Evolutionary conservation across 2,113 vertebrate species (phyloP).

Genomic region (Passer domesticus): DNA sequence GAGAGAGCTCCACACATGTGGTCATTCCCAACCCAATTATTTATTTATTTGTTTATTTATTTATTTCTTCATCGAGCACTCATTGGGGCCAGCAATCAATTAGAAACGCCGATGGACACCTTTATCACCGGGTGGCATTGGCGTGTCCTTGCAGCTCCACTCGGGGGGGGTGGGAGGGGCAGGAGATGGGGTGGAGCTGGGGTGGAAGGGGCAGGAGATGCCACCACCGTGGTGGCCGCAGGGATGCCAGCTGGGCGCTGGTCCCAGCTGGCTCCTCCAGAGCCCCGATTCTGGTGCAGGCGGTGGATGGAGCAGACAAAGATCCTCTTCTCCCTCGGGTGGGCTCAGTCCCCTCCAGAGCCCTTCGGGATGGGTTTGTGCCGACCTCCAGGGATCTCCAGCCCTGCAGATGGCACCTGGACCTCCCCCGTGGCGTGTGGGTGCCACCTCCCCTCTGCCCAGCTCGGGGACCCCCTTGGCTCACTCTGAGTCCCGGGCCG

Average conservation of each 20-base stretch:
- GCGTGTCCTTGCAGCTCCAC: no score
- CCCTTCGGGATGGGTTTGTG: accelerated
- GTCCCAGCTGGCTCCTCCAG: neutral
- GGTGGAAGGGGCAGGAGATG: neutral
- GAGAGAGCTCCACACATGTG: accelerated
- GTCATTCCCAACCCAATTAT: neutral
- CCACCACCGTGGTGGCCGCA: accelerated
- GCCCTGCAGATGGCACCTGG: neutral
- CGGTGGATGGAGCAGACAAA: neutral
- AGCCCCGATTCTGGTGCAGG: accelerated
- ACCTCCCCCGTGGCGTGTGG: accelerated
- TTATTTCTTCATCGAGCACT: neutral
- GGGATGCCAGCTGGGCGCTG: neutral
- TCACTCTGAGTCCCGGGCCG: accelerated
- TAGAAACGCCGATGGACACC: accelerated
- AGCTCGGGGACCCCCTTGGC: accelerated
- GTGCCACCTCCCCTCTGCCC: neutral
- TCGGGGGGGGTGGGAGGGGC: neutral
- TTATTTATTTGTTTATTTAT: neutral
- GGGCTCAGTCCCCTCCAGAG: accelerated
- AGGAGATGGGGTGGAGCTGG: no score
- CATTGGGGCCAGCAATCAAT: neutral
- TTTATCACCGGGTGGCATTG: no score
- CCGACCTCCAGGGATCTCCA: accelerated
- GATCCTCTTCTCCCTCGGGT: neutral